phyloP scores from a whole-genome alignment of 2,113 vertebrate genomes.

The Protomyctophum bolini region DNA sequence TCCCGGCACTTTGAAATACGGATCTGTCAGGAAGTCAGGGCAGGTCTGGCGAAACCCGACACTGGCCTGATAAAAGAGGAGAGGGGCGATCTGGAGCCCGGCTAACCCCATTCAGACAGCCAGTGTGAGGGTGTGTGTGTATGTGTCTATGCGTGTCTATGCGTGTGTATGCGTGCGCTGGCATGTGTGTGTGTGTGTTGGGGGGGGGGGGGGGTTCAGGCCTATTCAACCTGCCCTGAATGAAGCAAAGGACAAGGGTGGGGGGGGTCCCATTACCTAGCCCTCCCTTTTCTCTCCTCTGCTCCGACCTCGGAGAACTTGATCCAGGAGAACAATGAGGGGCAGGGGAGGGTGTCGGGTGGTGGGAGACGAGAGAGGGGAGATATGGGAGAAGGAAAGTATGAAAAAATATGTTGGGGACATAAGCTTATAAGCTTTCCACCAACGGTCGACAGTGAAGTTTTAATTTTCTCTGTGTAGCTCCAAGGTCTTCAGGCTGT shows the following conservation, averaged over 20 bases:
- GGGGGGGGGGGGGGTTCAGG: slow-evolving; percentile 54
- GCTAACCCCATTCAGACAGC: slow-evolving; percentile 61
- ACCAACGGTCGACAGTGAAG: slow-evolving; percentile 37
- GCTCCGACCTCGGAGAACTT: slow-evolving; percentile 60
- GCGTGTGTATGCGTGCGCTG: neutral
- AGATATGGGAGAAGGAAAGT: neutral
- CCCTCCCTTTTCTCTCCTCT: slow-evolving; percentile 37
- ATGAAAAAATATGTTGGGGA: slow-evolving; percentile 63
- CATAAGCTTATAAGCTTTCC: slow-evolving; percentile 45
- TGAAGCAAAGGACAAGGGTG: slow-evolving; percentile 52
- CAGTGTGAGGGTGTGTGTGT: slow-evolving; percentile 23
- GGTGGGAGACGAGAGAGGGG: neutral
- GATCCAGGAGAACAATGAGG: slow-evolving; percentile 63
- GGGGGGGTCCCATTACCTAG: slow-evolving; percentile 71
- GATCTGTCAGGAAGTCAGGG: slow-evolving; percentile 68
- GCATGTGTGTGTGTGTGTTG: too few species aligned
- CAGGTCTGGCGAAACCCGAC: slow-evolving; percentile 81
- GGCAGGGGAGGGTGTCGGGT: neutral
- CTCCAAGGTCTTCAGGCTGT: slow-evolving; percentile 23
- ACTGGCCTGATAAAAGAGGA: slow-evolving; percentile 75
- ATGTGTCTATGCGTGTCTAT: neutral
- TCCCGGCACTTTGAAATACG: slow-evolving; percentile 77
- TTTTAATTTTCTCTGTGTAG: slow-evolving; percentile 52
- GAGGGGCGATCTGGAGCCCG: slow-evolving; percentile 63
- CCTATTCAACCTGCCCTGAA: slow-evolving; percentile 70